Evolutionary conservation across 2,797 vertebrate genomes (phyloP), one percentile per base, ranked within the genome.

Genomic region (Sebastes elongatus): DNA sequence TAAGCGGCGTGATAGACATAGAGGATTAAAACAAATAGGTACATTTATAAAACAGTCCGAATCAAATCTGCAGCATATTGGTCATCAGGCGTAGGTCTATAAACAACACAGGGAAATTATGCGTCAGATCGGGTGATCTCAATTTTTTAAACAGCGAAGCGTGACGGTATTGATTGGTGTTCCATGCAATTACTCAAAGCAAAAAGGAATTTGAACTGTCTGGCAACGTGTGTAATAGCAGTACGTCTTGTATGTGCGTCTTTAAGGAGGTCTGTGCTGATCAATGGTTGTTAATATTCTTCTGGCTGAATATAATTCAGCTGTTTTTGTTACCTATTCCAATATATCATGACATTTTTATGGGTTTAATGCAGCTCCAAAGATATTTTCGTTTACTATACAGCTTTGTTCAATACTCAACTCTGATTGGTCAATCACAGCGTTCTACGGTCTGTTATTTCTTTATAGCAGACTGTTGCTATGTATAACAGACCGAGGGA

Each of bases 21-120:
- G 62, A 66, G 63, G 64, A 90, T 88, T 76, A 56, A 88, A 89
- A 91, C 61, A 88, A 90, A 92, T 74, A 76, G 81, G 65, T 74
- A 62, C 46, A 75, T 88, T 89, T 76, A 76, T 81, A 64, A 82
- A 79, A 73, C 75, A 62, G 80, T 68, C 71, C 28, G 71, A 82
- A 80, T 57, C 55, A 63, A 33, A 28, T 68, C 77, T 73, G 61
- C 49, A 23, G 53, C 76, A 53, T 74, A 80, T 88, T 88, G 86
- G 85, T 89, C 84, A 87, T 84, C 68, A 79, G n/a, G 27, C 32
- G 1, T 2, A 20, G 66, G 61, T 79, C 81, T 61, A 83, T 89
- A 92, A 92, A 91, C 68, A 86, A 76, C 63, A 7, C 35, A 76
- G 88, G 87, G 87, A 92, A 93, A 89, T 90, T 5, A 88, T 74